Conservation (phyloP, 2,888 invertebrate species). For the Dicranocentrus wangi region DNA sequence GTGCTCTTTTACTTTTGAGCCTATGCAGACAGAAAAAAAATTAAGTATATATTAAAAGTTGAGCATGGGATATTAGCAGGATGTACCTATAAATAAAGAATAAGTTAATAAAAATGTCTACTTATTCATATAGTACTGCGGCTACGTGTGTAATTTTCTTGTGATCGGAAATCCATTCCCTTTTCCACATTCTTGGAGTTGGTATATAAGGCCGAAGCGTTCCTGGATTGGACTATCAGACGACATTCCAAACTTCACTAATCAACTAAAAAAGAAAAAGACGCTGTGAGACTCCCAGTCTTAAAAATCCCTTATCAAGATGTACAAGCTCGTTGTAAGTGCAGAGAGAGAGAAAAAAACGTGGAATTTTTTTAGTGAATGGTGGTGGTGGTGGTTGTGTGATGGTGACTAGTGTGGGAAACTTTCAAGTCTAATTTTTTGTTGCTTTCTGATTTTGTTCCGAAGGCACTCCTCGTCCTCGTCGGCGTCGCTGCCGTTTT, state of each 20-base stretch:
- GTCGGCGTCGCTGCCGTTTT: constrained; percentile 44
- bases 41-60: no score
- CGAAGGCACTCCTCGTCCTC: constrained; percentile 48
- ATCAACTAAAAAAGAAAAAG: neutral
- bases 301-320: constrained; percentile 29
- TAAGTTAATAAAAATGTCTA: no score
- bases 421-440: neutral
- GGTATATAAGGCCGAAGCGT: constrained; percentile 35
- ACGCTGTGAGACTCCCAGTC: neutral
- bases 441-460: neutral
- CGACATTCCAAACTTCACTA: constrained; percentile 26
- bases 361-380: constrained; percentile 7
- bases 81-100: no score
- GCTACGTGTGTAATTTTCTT: constrained; percentile 10
- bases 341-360: neutral
- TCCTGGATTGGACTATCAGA: constrained; percentile 31
- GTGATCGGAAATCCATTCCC: constrained; percentile 58
- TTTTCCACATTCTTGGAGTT: constrained; percentile 37
- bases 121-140: no score
- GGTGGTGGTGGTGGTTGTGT: neutral
- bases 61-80: no score
- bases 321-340: constrained; percentile 59
- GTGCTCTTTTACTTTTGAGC: no score
- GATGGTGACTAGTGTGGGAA: neutral
- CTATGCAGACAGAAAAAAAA: no score